phyloP scores from a whole-genome alignment of 2,113 vertebrate genomes.

The Nerophis ophidion region DNA sequence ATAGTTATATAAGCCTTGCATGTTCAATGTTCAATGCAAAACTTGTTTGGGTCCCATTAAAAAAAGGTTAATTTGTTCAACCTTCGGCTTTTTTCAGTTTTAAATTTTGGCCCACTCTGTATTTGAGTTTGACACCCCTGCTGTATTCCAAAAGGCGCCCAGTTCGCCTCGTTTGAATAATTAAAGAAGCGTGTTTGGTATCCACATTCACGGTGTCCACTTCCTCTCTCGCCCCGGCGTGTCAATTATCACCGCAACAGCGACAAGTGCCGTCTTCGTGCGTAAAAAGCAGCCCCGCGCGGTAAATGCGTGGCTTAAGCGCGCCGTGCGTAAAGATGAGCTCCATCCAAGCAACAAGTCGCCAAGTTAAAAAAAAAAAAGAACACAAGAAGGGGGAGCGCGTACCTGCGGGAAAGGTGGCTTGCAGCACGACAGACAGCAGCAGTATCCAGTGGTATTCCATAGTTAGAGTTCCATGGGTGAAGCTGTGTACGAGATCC shows the following conservation, averaged over 20 bases:
- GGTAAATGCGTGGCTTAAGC: not conserved
- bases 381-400: not conserved
- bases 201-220: conserved; percentile 45
- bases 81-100: too few relatives aligned
- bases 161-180: conserved; percentile 44
- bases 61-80: too few relatives aligned
- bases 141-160: conserved; percentile 19
- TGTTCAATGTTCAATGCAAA: too few relatives aligned
- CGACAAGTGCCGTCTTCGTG: not conserved
- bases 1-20: too few relatives aligned
- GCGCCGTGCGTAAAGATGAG: not conserved
- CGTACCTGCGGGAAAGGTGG: conserved; percentile 69
- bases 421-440: conserved; percentile 64
- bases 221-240: conserved; percentile 40
- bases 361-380: not conserved
- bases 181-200: conserved; percentile 42
- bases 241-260: not conserved
- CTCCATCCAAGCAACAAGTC: conserved; percentile 42
- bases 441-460: conserved; percentile 72
- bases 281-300: not conserved
- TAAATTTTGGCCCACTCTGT: too few relatives aligned
- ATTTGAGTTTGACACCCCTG: too few relatives aligned
- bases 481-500: conserved; percentile 47
- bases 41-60: too few relatives aligned
- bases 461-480: conserved; percentile 75